Base-by-base conservation (phyloP, 2,888 invertebrate genomes). In the Brachycybe producta region DNA sequence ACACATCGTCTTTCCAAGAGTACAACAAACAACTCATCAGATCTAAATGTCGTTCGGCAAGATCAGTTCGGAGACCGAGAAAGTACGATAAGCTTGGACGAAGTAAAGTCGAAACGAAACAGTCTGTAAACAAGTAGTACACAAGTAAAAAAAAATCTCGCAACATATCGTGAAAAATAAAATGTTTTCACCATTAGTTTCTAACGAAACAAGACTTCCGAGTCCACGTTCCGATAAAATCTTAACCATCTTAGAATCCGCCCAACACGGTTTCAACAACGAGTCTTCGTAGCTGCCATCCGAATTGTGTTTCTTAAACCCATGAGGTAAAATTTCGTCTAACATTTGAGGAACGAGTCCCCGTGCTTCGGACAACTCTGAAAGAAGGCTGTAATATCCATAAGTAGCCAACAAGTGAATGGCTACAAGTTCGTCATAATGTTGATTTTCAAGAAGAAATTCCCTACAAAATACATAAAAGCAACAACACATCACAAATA, bases 381-480 rank as follows among this genome's bases (percentile, higher is more conserved):
- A 64, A 19, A 80, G 66, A 35, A 78, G 68, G 55, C 74, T 73
- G 73, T 76, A 77, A 47, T 78, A 69, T 30, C 75, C 74, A 28
- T 76, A 75, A 60, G 78, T 76, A 51, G 77, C 75, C 7, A 78
- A 71, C 21, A 80, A 72, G 59, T 74, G 75, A 43, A 79, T 72
- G 8, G 78, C 78, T 58, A 75, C 63, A 38, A 73, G 69, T 64
- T 79, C 78, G 60, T 79, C 78, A 59, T 78, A 79, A 62, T 73
- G 75, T 54, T 72, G 73, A 65, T 78, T 78, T 52, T 72, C 72
- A 43, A 73, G 70, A 55, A 78, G 65, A 65, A 78, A 78, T 57
- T 61, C 59, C 51, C 66, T 66, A 56, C 34, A 60, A 59, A n/a
- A n/a, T n/a, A n/a, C n/a, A n/a, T n/a, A n/a, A n/a, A n/a, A n/a